Percentiles rank a stretch among this genome's conserved stretches.
Evolutionary conservation across 2,888 invertebrate genomes (phyloP).

Genomic region (Lumbricus terrestris): DNA sequence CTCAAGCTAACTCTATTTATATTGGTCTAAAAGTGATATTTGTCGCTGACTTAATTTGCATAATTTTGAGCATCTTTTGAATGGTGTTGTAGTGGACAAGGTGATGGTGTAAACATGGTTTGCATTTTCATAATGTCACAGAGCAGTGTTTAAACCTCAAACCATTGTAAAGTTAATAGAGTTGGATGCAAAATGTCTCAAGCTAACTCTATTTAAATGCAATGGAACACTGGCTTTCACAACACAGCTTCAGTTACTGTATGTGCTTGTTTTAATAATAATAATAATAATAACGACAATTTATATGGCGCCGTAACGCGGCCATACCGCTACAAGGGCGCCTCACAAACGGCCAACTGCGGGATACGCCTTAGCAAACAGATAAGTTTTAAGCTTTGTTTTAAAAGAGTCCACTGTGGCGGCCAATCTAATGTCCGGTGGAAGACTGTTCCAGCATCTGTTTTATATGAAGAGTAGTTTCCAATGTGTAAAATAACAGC

Average conservation of each 20-base stretch:
- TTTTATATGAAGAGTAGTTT: neutral
- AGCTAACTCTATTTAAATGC: neutral
- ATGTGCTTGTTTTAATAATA: too few species aligned
- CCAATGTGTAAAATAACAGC: neutral
- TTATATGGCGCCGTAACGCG: too few species aligned
- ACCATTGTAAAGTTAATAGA: neutral
- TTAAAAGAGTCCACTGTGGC: too few species aligned
- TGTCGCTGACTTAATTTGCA: neutral
- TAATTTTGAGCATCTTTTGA: neutral
- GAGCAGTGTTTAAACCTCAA: neutral
- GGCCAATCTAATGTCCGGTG: too few species aligned
- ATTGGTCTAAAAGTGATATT: neutral
- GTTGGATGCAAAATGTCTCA: neutral
- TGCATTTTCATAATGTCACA: neutral
- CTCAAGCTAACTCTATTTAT: neutral
- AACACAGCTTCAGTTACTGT: neutral
- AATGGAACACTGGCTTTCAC: neutral
- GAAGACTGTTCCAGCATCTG: too few species aligned
- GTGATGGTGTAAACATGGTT: neutral
- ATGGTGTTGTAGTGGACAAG: slow-evolving; percentile 3
- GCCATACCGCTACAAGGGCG: too few species aligned
- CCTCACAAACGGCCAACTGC: too few species aligned
- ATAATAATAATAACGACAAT: too few species aligned
- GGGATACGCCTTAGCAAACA: too few species aligned
- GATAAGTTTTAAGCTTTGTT: too few species aligned